A percentile compares a stretch with the other conserved stretches of the same genome.
phyloP scores from a whole-genome alignment of 1,140 invertebrate species.

The Diprion similis region DNA sequence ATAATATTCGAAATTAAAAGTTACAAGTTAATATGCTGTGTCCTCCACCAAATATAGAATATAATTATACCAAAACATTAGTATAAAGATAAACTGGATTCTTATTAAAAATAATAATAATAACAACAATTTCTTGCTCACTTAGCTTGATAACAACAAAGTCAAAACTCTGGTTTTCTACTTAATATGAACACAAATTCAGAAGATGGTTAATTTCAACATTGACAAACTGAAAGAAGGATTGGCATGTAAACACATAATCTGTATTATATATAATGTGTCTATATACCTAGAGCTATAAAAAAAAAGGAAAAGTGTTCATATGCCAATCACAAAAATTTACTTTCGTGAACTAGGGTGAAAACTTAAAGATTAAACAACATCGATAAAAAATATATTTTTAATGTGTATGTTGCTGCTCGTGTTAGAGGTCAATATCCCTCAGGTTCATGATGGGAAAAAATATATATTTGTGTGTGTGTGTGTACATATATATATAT shows the following conservation, averaged over 20 bases:
- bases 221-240: constrained; percentile 18
- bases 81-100: too few relatives aligned
- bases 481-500: background rate
- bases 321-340: constrained; percentile 6
- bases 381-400: constrained; percentile 52
- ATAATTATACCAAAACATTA: background rate
- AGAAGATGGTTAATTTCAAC: constrained; percentile 9
- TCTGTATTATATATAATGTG: constrained; percentile 23
- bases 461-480: background rate
- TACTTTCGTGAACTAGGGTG: constrained; percentile 18
- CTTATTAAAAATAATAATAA: too few relatives aligned
- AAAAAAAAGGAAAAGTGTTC: constrained; percentile 17
- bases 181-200: constrained; percentile 19
- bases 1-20: background rate
- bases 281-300: constrained; percentile 19
- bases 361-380: constrained; percentile 49
- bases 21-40: background rate
- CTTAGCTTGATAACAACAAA: too few relatives aligned
- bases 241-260: constrained; percentile 20
- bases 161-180: too few relatives aligned
- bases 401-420: constrained; percentile 25
- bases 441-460: background rate
- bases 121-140: too few relatives aligned
- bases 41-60: constrained; percentile 4
- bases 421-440: background rate